phyloP scores from a whole-genome alignment of 1,140 invertebrate species.

The Tetragonula clypearis region DNA sequence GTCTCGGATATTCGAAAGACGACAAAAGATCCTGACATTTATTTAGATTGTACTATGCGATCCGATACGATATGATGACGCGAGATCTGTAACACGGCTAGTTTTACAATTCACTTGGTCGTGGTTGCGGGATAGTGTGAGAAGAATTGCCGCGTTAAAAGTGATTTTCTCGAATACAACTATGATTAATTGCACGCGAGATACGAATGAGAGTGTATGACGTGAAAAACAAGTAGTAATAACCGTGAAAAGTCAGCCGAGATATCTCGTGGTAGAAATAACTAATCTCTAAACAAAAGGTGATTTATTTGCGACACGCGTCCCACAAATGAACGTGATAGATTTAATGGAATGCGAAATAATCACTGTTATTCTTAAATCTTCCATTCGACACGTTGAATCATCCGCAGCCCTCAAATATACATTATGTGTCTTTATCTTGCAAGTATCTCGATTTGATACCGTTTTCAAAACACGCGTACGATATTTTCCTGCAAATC shows the following conservation, averaged over 20 bases:
- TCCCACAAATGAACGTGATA: constrained; percentile 3
- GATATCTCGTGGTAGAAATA: background rate
- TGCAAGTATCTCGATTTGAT: background rate
- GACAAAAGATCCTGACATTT: constrained; percentile 55
- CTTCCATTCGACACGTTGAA: no score
- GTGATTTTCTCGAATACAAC: background rate
- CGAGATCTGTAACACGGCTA: background rate
- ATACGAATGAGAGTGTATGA: background rate
- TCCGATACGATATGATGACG: background rate
- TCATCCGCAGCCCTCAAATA: background rate
- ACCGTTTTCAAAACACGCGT: background rate
- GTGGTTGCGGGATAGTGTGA: no score
- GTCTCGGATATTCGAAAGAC: constrained; percentile 56
- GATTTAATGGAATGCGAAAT: background rate
- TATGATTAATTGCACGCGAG: constrained; percentile 9
- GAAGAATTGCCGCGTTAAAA: background rate
- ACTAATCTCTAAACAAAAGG: constrained; percentile 13
- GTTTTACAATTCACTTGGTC: background rate
- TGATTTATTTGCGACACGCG: background rate
- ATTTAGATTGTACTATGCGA: constrained; percentile 19
- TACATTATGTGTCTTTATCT: background rate
- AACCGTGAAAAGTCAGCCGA: constrained; percentile 28
- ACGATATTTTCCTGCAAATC: background rate
- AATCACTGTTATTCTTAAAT: background rate
- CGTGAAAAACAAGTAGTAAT: constrained; percentile 34